Conservation (phyloP, 2,113 vertebrate species). For the Nymphicus hollandicus region DNA sequence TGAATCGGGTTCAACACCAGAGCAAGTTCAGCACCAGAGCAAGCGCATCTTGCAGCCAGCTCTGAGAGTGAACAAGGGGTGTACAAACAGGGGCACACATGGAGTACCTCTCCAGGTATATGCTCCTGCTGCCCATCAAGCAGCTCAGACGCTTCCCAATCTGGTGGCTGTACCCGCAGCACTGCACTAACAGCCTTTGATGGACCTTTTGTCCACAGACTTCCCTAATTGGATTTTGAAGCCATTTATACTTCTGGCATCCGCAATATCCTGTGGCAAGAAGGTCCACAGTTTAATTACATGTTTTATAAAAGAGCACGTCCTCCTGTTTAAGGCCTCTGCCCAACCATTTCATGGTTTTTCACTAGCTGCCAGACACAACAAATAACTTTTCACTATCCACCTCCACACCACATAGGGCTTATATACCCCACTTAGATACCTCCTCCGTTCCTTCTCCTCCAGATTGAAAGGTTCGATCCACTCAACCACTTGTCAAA, state of each 20-base stretch:
- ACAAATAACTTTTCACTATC: background rate
- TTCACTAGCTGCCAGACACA: background rate
- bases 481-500: background rate
- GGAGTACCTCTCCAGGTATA: rapidly evolving
- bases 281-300: background rate
- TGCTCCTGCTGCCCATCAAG: background rate
- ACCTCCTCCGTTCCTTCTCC: background rate
- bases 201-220: background rate
- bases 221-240: background rate
- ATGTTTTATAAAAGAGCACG: background rate
- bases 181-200: background rate
- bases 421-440: background rate
- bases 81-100: rapidly evolving
- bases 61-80: background rate
- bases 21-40: background rate
- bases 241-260: background rate
- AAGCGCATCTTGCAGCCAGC: background rate
- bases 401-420: background rate
- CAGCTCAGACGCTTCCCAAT: background rate
- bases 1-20: background rate
- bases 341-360: background rate
- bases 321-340: background rate
- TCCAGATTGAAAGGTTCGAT: background rate
- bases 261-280: background rate
- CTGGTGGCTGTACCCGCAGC: background rate